Evolutionary conservation across 2,888 invertebrate species (phyloP).

Genomic region (Myopa tessellatipennis): DNA sequence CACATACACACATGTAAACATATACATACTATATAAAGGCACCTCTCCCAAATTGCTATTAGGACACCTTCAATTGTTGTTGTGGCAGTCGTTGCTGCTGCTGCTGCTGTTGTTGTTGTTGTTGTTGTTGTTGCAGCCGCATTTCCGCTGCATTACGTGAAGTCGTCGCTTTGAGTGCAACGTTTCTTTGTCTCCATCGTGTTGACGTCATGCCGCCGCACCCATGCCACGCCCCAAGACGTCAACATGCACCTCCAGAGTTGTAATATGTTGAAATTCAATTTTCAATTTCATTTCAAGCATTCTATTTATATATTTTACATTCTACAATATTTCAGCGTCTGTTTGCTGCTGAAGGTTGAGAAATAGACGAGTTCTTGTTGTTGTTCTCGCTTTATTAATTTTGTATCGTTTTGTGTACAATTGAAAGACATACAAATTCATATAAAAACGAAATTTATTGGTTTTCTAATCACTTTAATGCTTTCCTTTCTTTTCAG

Average conservation of each 20-base stretch:
- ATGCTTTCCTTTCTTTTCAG: neutral
- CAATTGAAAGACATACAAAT: too few species aligned
- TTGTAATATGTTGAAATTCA: neutral
- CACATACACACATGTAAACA: slow-evolving; percentile 11
- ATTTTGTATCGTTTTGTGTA: too few species aligned
- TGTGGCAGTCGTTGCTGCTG: too few species aligned
- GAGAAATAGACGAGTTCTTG: too few species aligned
- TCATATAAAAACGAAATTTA: slow-evolving; percentile 38
- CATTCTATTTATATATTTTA: too few species aligned
- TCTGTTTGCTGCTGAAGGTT: too few species aligned
- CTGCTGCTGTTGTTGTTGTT: too few species aligned
- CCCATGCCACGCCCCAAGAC: neutral
- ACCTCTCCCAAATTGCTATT: slow-evolving; percentile 8
- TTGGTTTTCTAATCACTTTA: slow-evolving; percentile 24
- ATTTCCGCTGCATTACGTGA: slow-evolving; percentile 42
- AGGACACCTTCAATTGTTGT: slow-evolving; percentile 27
- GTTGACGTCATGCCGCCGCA: neutral
- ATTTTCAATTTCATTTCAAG: too few species aligned
- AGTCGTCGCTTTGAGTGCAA: slow-evolving; percentile 28
- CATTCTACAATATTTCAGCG: too few species aligned
- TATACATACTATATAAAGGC: neutral
- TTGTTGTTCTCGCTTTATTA: too few species aligned
- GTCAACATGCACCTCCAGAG: neutral
- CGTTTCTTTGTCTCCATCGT: slow-evolving; percentile 42
- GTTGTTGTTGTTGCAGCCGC: slow-evolving; percentile 48